These are phyloP conservation scores for Cetoscarus ocellatus DNA, from an alignment of 2,797 vertebrate genomes.

Conservation along the genomic window DNA sequence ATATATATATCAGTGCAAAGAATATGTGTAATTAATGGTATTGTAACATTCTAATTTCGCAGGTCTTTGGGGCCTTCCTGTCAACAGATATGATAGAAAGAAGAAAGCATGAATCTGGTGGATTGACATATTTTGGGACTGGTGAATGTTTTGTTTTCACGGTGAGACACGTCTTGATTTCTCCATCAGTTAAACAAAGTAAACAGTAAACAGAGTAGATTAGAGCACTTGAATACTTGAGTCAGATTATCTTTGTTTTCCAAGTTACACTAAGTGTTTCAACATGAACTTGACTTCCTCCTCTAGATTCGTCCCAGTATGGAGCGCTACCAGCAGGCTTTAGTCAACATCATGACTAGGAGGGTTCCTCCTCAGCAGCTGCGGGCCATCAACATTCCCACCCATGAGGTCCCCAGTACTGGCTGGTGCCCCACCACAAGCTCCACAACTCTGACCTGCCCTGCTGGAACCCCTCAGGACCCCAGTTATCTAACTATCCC, in stretches of 20 bases:
- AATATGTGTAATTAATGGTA: background rate
- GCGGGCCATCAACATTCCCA: slow-evolving; percentile 7
- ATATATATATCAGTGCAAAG: too few species aligned
- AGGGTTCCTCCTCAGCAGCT: slow-evolving; percentile 53
- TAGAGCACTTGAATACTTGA: too few species aligned
- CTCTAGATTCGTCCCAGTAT: slow-evolving; percentile 87
- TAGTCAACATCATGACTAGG: slow-evolving; percentile 85
- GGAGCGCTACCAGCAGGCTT: slow-evolving; percentile 87
- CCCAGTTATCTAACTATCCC: slow-evolving; percentile 69
- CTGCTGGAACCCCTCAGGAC: slow-evolving; percentile 64
- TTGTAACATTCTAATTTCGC: slow-evolving; percentile 7
- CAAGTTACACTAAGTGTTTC: background rate
- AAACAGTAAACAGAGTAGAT: too few species aligned
- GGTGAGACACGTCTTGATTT: slow-evolving; percentile 71
- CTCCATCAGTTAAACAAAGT: background rate
- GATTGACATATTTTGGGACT: slow-evolving; percentile 86
- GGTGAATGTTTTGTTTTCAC: slow-evolving; percentile 92
- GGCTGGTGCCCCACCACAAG: slow-evolving; percentile 17
- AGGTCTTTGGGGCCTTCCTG: slow-evolving; percentile 90
- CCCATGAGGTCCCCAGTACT: slow-evolving; percentile 57
- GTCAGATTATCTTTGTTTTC: background rate
- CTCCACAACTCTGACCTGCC: slow-evolving; percentile 46
- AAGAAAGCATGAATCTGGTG: slow-evolving; percentile 72
- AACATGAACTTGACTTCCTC: slow-evolving; percentile 9
- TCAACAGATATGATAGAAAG: slow-evolving; percentile 87